phyloP scores from a whole-genome alignment of 1,140 invertebrate genomes.

The Monomorium pharaonis region DNA sequence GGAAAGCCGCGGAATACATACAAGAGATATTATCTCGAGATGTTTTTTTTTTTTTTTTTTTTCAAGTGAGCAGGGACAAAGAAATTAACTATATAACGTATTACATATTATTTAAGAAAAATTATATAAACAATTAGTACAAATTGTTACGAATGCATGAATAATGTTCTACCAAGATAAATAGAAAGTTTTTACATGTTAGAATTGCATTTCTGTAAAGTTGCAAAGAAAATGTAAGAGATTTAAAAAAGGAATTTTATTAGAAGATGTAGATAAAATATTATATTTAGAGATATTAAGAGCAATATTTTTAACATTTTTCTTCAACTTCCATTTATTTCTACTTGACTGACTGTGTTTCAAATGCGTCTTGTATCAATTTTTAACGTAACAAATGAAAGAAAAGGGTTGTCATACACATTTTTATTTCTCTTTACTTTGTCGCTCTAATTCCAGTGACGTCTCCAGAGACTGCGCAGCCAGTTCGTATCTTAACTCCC shows the following conservation, averaged over 20 bases:
- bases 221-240: not conserved
- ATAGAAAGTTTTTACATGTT: not conserved
- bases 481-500: slow-evolving; percentile 3
- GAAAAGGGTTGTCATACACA: not conserved
- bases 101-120: not conserved
- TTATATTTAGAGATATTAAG: not conserved
- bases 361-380: not conserved
- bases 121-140: not conserved
- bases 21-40: not conserved
- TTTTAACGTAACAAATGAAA: not conserved
- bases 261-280: not conserved
- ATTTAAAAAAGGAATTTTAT: not conserved
- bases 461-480: not conserved
- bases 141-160: not conserved
- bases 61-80: too few relatives aligned
- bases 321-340: not conserved
- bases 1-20: not conserved
- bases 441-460: not conserved
- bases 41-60: not conserved
- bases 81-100: not conserved
- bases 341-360: not conserved
- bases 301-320: not conserved
- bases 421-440: slow-evolving; percentile 3
- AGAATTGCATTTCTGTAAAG: not conserved
- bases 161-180: not conserved